Conservation (phyloP, 2,113 vertebrate genomes). For the Chiloscyllium plagiosum region DNA sequence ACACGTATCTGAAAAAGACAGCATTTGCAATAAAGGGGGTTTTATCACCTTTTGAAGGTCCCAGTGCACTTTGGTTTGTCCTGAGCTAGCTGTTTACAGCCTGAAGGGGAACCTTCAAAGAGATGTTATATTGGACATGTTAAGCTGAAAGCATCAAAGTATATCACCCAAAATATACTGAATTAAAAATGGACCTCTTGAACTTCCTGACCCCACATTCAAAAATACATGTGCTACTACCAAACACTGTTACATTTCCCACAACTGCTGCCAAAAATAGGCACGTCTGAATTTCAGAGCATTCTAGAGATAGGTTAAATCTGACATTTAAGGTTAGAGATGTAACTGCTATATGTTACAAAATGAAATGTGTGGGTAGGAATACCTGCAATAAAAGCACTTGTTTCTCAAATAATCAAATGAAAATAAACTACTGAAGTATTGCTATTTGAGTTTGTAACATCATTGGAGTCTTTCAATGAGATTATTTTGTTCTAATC, state of each 20-base stretch:
- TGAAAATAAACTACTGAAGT: constrained; percentile 20
- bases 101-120: neutral
- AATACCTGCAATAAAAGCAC: neutral
- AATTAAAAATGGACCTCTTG: neutral
- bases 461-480: neutral
- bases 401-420: neutral
- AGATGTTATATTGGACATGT: neutral
- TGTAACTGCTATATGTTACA: neutral
- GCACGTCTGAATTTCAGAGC: neutral
- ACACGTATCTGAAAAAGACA: neutral
- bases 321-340: neutral
- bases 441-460: neutral
- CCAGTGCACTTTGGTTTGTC: neutral
- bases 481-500: constrained; percentile 24
- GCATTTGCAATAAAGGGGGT: neutral
- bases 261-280: neutral
- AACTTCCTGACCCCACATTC: neutral
- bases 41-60: neutral
- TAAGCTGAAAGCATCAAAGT: neutral
- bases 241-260: neutral
- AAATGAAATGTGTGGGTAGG: constrained; percentile 11
- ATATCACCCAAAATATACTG: neutral
- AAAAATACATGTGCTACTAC: neutral
- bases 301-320: neutral
- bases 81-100: neutral